A percentile compares a stretch with the other conserved stretches of the same genome.
phyloP scores from a whole-genome alignment of 2,888 invertebrate genomes.

The Phengaris alcon region DNA sequence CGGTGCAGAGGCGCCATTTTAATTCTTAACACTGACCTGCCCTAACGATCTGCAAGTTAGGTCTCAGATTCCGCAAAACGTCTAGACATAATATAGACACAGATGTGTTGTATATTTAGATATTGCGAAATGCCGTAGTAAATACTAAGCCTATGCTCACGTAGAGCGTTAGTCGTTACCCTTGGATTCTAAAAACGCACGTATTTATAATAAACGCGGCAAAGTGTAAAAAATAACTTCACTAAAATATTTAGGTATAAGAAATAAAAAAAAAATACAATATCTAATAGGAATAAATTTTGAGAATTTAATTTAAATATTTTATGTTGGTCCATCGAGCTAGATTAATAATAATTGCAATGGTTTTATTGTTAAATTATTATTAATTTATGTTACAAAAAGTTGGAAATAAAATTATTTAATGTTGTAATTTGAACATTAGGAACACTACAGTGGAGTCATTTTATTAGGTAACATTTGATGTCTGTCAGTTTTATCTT shows the following conservation, averaged over 20 bases:
- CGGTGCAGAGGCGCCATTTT: slow-evolving; percentile 24
- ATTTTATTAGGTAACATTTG: too few relatives aligned
- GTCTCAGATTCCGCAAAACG: slow-evolving; percentile 9
- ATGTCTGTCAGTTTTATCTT: too few relatives aligned
- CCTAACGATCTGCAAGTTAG: slow-evolving; percentile 6
- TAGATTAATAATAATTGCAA: not conserved
- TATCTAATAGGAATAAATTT: not conserved
- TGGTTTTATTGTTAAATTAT: not conserved
- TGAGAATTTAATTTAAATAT: not conserved
- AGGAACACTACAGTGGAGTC: not conserved
- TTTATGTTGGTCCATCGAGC: not conserved
- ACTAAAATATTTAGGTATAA: not conserved
- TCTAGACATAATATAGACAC: not conserved
- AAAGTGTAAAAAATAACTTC: not conserved
- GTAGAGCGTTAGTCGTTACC: too few relatives aligned
- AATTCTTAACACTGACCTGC: slow-evolving; percentile 14
- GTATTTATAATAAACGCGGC: too few relatives aligned
- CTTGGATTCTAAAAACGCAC: too few relatives aligned
- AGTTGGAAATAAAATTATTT: not conserved
- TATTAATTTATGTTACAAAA: not conserved
- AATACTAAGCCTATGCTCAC: not conserved
- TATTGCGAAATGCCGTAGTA: not conserved
- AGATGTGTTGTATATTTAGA: slow-evolving; percentile 10
- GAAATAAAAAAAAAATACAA: too few relatives aligned
- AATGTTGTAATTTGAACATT: not conserved